Evolutionary conservation across 2,113 vertebrate species (phyloP).

Genomic region (Eudyptes chrysolophus): DNA sequence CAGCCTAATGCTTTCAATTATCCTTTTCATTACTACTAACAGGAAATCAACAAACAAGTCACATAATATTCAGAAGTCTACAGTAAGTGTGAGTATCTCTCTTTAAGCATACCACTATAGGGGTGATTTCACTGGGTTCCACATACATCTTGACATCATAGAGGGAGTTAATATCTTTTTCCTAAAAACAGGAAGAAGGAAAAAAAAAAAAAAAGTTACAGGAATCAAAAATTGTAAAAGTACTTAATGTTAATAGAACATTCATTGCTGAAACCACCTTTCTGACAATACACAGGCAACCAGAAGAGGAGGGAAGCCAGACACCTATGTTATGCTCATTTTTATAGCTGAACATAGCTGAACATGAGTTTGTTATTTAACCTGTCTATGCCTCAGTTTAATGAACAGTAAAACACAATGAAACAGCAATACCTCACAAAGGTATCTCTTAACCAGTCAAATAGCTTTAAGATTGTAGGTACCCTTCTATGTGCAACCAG

Average conservation of each 20-base stretch:
- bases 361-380: background rate
- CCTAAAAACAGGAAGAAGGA: conserved; percentile 70
- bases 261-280: background rate
- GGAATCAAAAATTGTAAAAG: background rate
- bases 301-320: background rate
- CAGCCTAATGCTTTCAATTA: background rate
- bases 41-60: background rate
- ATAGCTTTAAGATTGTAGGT: background rate
- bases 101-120: conserved; percentile 78
- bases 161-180: conserved; percentile 83
- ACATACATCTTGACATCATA: conserved; percentile 91
- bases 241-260: background rate
- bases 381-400: background rate
- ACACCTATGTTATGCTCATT: background rate
- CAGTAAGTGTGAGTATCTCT: background rate
- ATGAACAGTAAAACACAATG: background rate
- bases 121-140: conserved; percentile 91
- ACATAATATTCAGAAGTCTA: background rate
- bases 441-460: background rate
- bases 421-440: background rate
- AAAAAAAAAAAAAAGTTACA: background rate
- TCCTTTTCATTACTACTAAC: background rate
- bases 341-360: background rate
- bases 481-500: background rate
- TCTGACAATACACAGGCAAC: background rate